Conservation (phyloP, 92 coral and sea anemone species). For the Phenganax subtilis region DNA sequence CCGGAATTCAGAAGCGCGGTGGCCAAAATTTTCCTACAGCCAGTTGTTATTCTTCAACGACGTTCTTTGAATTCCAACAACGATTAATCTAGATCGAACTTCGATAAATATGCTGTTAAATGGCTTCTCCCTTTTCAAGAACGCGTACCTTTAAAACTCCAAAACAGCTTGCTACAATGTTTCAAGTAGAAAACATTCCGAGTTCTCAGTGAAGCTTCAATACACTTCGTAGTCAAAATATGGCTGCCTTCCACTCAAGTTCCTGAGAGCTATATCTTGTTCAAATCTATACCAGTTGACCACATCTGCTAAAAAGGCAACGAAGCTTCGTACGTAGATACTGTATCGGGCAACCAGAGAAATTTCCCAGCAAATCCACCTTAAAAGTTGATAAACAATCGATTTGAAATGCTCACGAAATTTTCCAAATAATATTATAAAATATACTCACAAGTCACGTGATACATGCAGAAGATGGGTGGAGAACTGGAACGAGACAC, state of each 20-base stretch:
- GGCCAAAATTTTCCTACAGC: background rate
- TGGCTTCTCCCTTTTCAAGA: background rate
- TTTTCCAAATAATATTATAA: conserved; percentile 2
- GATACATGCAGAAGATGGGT: conserved; percentile 19
- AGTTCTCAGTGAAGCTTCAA: background rate
- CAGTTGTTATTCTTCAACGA: background rate
- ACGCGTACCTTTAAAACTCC: background rate
- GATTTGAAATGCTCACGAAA: conserved; percentile 3
- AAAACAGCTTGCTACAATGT: background rate
- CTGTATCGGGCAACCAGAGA: background rate
- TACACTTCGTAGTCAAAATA: background rate
- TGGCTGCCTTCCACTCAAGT: background rate
- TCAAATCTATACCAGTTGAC: background rate
- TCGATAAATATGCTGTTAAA: background rate
- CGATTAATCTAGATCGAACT: background rate
- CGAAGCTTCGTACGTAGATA: background rate
- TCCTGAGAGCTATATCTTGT: background rate
- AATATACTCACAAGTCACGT: conserved; percentile 5
- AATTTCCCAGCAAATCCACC: background rate
- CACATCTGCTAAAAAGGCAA: conserved; percentile 7
- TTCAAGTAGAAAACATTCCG: background rate
- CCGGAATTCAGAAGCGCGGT: background rate
- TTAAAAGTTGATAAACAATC: background rate
- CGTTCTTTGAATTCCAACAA: conserved; percentile 13
- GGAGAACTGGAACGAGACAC: background rate